Evolutionary conservation across 92 coral and sea anemone species (phyloP).

Genomic region (Porites rus): DNA sequence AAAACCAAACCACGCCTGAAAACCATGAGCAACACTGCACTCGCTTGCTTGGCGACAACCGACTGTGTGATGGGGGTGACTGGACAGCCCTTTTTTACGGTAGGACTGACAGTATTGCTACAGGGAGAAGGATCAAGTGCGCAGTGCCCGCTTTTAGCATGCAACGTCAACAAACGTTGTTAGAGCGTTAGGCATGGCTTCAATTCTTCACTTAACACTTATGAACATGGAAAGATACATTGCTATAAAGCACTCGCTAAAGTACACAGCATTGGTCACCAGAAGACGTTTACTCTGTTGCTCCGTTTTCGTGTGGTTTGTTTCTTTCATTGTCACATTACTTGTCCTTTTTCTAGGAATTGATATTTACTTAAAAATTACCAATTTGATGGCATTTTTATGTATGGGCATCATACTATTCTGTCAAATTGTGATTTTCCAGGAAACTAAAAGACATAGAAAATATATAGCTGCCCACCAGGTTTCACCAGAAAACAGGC

Average conservation of each 20-base stretch:
- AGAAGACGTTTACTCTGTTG: not conserved
- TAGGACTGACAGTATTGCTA: not conserved
- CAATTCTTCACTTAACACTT: not conserved
- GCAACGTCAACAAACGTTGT: not conserved
- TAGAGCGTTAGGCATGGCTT: not conserved
- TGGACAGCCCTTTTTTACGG: not conserved
- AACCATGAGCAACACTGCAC: not conserved
- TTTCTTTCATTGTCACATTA: not conserved
- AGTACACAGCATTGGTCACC: not conserved
- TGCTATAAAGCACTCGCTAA: not conserved
- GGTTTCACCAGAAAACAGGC: not conserved
- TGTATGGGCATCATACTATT: not conserved
- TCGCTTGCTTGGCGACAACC: not conserved
- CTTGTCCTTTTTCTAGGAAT: not conserved
- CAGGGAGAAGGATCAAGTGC: not conserved
- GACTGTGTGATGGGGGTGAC: not conserved
- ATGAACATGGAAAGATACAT: not conserved
- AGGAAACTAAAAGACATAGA: not conserved
- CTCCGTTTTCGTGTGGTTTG: not conserved
- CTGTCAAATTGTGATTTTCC: not conserved
- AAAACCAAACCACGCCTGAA: not conserved
- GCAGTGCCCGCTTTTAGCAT: not conserved
- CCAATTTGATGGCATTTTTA: not conserved
- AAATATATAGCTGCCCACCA: not conserved
- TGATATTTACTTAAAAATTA: not conserved